Percentiles rank a stretch among this genome's conserved stretches.
These are phyloP conservation scores for Poecilia latipinna DNA, from an alignment of 2,113 vertebrate genomes.

Conservation along the genomic window DNA sequence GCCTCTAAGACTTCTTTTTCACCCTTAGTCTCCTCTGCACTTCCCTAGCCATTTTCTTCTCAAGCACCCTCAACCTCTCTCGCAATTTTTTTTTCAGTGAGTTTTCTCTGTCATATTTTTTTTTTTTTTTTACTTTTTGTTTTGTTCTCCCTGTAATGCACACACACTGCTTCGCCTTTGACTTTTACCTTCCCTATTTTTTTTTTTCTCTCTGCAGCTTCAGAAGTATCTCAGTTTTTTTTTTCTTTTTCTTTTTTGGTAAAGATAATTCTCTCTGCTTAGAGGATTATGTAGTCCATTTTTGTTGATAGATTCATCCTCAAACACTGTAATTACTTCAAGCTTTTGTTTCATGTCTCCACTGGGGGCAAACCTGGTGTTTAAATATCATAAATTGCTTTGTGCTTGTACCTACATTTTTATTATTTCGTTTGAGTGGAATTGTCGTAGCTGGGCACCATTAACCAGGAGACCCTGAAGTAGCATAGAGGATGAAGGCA, in stretches of 20 bases:
- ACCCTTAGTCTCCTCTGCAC: constrained; percentile 26
- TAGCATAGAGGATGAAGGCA: constrained; percentile 64
- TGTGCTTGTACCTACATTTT: constrained; percentile 48
- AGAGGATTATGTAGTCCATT: constrained; percentile 35
- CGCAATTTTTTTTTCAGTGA: constrained; percentile 38
- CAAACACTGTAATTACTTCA: constrained; percentile 41
- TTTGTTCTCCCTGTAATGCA: constrained; percentile 39
- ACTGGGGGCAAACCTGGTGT: constrained; percentile 46
- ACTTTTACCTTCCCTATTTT: constrained; percentile 30
- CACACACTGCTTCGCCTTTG: constrained; percentile 26
- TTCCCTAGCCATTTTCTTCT: constrained; percentile 52
- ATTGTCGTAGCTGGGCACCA: constrained; percentile 62
- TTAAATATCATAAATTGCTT: constrained; percentile 51
- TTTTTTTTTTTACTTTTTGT: constrained; percentile 23
- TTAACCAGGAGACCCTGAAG: constrained; percentile 65
- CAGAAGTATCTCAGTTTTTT: constrained; percentile 11
- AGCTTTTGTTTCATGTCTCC: constrained; percentile 44
- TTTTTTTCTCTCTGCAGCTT: constrained; percentile 23
- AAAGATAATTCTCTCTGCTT: constrained; percentile 30
- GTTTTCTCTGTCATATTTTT: constrained; percentile 43
- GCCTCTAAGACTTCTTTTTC: constrained; percentile 60
- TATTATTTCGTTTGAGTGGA: constrained; percentile 62
- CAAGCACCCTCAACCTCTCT: constrained; percentile 51
- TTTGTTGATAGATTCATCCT: constrained; percentile 40
- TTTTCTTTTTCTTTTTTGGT: neutral